Conservation (phyloP, 2,888 invertebrate species). For the Phasia obesa region DNA sequence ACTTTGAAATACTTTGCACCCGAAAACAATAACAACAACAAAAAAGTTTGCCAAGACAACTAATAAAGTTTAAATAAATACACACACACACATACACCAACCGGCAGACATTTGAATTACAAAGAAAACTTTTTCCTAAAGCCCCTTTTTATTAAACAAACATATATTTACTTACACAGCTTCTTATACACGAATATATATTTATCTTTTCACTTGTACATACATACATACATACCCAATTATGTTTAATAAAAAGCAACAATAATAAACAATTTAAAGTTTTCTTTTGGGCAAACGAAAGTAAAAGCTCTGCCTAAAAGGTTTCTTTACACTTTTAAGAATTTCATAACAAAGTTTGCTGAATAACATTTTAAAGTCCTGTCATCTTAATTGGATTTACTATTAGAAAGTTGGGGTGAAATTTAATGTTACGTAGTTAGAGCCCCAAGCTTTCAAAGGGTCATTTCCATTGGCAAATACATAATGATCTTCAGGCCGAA, state of each 20-base stretch:
- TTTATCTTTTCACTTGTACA: background rate
- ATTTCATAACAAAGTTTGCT: background rate
- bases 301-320: conserved; percentile 48
- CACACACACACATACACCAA: background rate
- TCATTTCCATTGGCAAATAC: too few relatives aligned
- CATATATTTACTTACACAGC: background rate
- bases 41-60: conserved; percentile 67
- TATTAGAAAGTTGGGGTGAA: background rate
- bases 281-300: conserved; percentile 35
- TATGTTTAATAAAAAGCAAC: conserved; percentile 46
- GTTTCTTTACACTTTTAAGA: conserved; percentile 53
- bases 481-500: too few relatives aligned
- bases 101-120: background rate
- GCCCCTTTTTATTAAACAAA: conserved; percentile 37
- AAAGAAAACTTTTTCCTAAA: conserved; percentile 37
- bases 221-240: conserved; percentile 24
- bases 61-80: conserved; percentile 66
- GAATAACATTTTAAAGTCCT: conserved; percentile 1
- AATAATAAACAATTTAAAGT: conserved; percentile 62
- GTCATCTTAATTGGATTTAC: conserved; percentile 28
- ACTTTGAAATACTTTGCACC: conserved; percentile 66
- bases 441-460: too few relatives aligned
- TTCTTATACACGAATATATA: background rate
- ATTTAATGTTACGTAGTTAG: too few relatives aligned
- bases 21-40: conserved; percentile 28